A percentile compares a stretch with the other conserved stretches of the same genome.
Evolutionary conservation across 2,888 invertebrate genomes (phyloP).

Genomic region (Campoplex capitator): DNA sequence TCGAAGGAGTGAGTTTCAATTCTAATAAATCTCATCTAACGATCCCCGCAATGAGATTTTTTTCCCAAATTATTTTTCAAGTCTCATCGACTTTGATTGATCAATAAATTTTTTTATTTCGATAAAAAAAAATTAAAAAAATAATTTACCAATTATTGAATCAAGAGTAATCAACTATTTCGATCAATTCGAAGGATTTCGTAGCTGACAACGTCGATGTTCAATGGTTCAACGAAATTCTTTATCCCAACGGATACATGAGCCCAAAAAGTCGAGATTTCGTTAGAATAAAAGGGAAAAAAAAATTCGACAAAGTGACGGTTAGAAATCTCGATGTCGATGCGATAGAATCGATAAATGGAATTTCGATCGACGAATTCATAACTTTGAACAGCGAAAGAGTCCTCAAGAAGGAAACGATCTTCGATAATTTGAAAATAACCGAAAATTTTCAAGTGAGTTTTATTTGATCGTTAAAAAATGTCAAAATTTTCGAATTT

Average conservation of each 20-base stretch:
- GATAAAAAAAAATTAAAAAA: no score
- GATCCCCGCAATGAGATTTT: background rate
- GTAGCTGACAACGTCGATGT: constrained; percentile 80
- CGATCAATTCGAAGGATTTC: constrained; percentile 75
- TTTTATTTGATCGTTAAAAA: background rate
- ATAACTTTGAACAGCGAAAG: constrained; percentile 85
- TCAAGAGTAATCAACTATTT: constrained; percentile 1
- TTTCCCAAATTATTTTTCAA: no score
- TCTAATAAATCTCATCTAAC: background rate
- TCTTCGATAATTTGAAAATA: constrained; percentile 86
- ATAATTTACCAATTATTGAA: no score
- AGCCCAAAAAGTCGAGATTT: constrained; percentile 79
- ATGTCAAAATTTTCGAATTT: no score
- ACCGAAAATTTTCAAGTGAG: constrained; percentile 85
- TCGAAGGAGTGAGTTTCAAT: constrained; percentile 85
- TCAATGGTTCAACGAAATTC: constrained; percentile 84
- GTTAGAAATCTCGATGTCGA: constrained; percentile 83
- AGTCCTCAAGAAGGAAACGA: constrained; percentile 84
- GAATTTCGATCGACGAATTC: constrained; percentile 84
- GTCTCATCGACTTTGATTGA: no score
- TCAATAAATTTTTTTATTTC: no score
- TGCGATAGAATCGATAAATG: constrained; percentile 84
- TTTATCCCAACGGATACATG: constrained; percentile 86
- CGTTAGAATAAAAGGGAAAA: constrained; percentile 84
- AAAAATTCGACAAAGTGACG: constrained; percentile 85